These are phyloP conservation scores for Drosophila tani DNA, from an alignment of 1,140 invertebrate genomes.

Conservation along the genomic window DNA sequence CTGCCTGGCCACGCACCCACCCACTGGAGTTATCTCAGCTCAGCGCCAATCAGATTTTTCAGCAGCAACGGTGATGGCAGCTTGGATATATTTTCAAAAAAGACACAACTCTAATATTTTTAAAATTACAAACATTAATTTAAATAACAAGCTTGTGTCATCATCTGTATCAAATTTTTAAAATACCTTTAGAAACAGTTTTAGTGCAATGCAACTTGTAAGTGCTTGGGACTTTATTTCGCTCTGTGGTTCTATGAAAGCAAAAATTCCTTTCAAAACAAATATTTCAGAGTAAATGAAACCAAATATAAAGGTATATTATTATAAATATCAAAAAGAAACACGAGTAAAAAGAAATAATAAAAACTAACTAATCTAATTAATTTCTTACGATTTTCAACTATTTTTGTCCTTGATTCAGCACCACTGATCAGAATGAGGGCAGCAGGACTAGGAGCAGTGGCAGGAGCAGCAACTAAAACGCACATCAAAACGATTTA, in stretches of 20 bases:
- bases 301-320: too few relatives aligned
- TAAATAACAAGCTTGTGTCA: neutral
- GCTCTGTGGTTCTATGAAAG: too few relatives aligned
- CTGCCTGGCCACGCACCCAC: constrained; percentile 37
- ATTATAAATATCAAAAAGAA: neutral
- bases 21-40: constrained; percentile 40
- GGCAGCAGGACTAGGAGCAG: constrained; percentile 5
- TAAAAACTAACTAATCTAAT: too few relatives aligned
- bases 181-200: too few relatives aligned
- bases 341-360: neutral
- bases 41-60: constrained; percentile 69
- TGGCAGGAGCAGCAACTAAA: constrained; percentile 48
- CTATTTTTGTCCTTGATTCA: neutral
- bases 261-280: neutral
- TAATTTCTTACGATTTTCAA: neutral
- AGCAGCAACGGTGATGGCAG: constrained; percentile 30
- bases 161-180: too few relatives aligned
- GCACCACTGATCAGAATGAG: constrained; percentile 9
- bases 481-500: constrained; percentile 81
- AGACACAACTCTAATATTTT: neutral
- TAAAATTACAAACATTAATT: neutral
- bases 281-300: neutral
- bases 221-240: too few relatives aligned
- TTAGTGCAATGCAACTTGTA: too few relatives aligned
- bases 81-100: constrained; percentile 2